Base-by-base conservation (phyloP, 1,140 invertebrate species). In the Globodera rostochiensis region DNA sequence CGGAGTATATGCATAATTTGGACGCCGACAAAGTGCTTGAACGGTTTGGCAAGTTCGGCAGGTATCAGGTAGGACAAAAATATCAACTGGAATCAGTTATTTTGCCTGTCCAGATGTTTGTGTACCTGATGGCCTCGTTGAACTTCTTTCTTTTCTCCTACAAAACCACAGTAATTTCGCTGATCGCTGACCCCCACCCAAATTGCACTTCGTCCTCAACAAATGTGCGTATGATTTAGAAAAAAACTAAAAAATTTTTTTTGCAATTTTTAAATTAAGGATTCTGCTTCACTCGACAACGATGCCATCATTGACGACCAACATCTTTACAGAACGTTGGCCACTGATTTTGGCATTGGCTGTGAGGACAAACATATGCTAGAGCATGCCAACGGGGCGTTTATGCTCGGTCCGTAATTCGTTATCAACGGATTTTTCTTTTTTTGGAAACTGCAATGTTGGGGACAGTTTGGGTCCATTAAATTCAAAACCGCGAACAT, bases 101-200 rank as follows among this genome's bases (percentile, higher is more conserved):
- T 13, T n/a, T 6, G 46, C 46, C 84, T 70, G 19, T 84, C 71
- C 67, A 85, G 76, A 88, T 86, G 86, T 60, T 87, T 2, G 77
- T 87, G 50, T 86, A 86, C 49, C 79, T 77, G 19, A 87, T 86
- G 83, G 67, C 86, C 60, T 76, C 49, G 66, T n/a, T 86, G 49
- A 81, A 67, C 25, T 73, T 73, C 47, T 79, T 88, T n/a, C 25
- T 86, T 15, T 86, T 83, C 71, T 77, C 83, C 15, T 82, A 49
- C 67, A 84, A 88, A 69, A 87, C 86, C 13, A 86, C 86, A 85
- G 78, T 86, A 11, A 86, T 87, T 57, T 77, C 86, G 19, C 47
- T 85, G 47, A 83, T 87, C 57, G 71, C 71, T 19, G 66, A 84
- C 36, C 13, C 50, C n/a, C 75, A 45, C 53, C 13, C 15, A 5